Base-by-base conservation (phyloP, 1,140 invertebrate genomes). In the Musca vetustissima region DNA sequence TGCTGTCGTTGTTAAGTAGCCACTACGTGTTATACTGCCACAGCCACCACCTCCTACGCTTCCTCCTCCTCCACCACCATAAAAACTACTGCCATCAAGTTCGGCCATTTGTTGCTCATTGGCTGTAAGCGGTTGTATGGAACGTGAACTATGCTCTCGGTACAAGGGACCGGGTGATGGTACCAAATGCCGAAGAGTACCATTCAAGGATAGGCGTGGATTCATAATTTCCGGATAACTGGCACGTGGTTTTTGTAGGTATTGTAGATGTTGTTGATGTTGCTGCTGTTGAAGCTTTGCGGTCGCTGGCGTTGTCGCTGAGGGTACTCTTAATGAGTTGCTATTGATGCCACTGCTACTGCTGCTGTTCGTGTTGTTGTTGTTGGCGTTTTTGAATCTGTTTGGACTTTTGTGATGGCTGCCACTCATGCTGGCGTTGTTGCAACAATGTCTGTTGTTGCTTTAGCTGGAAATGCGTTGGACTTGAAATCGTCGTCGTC, bases 41-140 rank as follows among this genome's bases (percentile, higher is more conserved):
- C 77, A 75, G 19, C 68, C 61, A 61, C 77, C 76, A 28, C 75
- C 70, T 67, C 66, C 28, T 55, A 74, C 74, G 36, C n/a, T n/a
- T n/a, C n/a, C n/a, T n/a, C n/a, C n/a, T n/a, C n/a, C n/a, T n/a
- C n/a, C n/a, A n/a, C 75, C 70, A 67, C 75, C 74, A 28, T 77
- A 74, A 43, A 70, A 75, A 67, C 77, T 80, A 66, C 77, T 78
- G 52, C 78, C 79, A 67, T 80, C 78, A 21, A 80, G 72, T 61
- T 80, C 78, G 49, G 78, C 76, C 78, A 80, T 80, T 67, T 80
- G 78, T 72, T 80, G 78, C 70, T 80, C 78, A 47, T 80, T 77
- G 6, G 72, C 74, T 57, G 78, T 80, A 52, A 80, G 70, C 17
- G 79, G 79, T 71, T 81, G 80, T 72, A 80, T 80, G 47, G 79